A percentile compares a stretch with the other conserved stretches of the same genome.
Conservation (phyloP, 37 sponge, comb jelly and placozoan genomes). For the Corticium candelabrum region DNA sequence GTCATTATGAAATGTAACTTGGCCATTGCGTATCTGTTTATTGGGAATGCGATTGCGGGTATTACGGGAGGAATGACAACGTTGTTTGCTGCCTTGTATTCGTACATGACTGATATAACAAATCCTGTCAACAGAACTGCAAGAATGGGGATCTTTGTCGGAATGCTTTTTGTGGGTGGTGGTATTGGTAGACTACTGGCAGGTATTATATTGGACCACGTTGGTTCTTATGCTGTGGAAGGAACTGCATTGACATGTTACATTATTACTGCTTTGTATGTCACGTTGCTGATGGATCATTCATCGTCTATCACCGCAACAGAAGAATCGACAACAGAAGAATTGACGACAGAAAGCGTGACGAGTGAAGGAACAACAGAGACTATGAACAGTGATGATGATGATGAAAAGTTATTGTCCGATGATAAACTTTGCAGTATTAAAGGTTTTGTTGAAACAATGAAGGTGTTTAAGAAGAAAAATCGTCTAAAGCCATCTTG, state of each 20-base stretch:
- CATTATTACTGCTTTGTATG: background rate
- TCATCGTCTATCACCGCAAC: too few species aligned
- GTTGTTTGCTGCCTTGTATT: background rate
- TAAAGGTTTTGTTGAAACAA: background rate
- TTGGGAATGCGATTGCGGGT: background rate
- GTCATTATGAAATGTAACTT: background rate
- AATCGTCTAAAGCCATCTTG: background rate
- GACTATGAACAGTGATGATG: too few species aligned
- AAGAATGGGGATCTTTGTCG: background rate
- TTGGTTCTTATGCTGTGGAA: background rate
- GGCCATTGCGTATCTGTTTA: background rate
- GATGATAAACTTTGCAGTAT: too few species aligned
- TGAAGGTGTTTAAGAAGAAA: too few species aligned
- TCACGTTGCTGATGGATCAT: background rate
- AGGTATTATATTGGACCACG: background rate
- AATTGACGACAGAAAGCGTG: background rate
- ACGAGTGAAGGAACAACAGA: background rate
- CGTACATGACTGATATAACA: background rate
- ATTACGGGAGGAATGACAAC: background rate
- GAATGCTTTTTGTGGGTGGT: background rate
- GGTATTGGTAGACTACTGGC: background rate
- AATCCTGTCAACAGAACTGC: background rate
- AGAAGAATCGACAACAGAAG: too few species aligned
- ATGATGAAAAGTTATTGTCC: too few species aligned
- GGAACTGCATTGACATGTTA: background rate